Evolutionary conservation across 2,113 vertebrate genomes (phyloP).

Genomic region (Calyptomena viridis): DNA sequence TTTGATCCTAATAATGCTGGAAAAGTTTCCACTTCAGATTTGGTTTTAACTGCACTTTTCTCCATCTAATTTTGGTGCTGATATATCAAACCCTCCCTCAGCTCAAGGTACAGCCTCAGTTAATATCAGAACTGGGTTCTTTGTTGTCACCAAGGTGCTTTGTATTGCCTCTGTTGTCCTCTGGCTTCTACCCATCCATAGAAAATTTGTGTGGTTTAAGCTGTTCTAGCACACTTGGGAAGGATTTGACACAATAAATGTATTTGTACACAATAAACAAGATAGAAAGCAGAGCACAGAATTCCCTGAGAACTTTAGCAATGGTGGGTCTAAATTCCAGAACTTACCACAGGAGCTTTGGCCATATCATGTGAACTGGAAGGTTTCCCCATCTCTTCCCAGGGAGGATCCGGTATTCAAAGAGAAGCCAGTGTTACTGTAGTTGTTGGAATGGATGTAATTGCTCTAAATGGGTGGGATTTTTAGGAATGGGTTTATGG

Average conservation of each 20-base stretch:
- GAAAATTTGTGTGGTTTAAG: not conserved
- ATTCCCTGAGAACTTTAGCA: not conserved
- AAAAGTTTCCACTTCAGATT: not conserved
- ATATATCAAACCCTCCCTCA: not conserved
- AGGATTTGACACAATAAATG: not conserved
- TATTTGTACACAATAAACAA: not conserved
- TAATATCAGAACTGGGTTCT: not conserved
- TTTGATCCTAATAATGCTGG: not conserved
- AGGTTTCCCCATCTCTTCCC: too few species aligned
- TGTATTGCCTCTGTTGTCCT: not conserved
- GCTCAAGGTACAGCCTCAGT: not conserved
- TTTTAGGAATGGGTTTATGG: too few species aligned
- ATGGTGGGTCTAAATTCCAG: not conserved
- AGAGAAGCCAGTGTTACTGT: too few species aligned
- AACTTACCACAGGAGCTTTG: not conserved
- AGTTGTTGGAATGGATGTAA: too few species aligned
- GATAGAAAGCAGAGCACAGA: not conserved
- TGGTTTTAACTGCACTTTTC: not conserved
- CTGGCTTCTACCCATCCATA: not conserved
- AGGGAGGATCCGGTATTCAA: too few species aligned
- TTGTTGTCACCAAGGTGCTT: not conserved
- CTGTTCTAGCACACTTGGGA: not conserved
- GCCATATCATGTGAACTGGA: not conserved
- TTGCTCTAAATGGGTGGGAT: too few species aligned
- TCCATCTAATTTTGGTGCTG: not conserved